Conservation (phyloP, 2,113 vertebrate species). For the Mustela nigripes region DNA sequence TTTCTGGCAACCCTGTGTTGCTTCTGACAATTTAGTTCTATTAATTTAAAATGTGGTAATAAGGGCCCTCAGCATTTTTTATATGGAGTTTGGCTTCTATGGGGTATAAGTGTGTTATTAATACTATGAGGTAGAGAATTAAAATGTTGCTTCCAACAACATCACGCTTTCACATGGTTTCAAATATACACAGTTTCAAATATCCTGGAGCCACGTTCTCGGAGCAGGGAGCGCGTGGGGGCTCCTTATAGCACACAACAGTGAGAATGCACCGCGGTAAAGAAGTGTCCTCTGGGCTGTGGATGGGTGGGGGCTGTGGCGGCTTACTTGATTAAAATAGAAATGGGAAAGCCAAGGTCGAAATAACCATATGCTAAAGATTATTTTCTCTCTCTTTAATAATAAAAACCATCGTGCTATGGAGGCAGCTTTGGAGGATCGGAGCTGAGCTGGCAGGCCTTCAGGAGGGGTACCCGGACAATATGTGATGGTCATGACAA, state of each 20-base stretch:
- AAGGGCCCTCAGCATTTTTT: not conserved
- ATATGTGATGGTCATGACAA: not conserved
- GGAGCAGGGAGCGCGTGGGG: rapidly evolving
- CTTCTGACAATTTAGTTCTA: not conserved
- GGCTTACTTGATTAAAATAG: not conserved
- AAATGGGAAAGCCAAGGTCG: not conserved
- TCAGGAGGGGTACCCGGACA: not conserved
- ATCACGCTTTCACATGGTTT: not conserved
- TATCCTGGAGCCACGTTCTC: not conserved
- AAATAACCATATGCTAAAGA: not conserved
- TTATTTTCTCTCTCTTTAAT: not conserved
- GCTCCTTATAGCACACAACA: not conserved
- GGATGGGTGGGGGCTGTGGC: not conserved
- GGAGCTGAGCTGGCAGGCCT: not conserved
- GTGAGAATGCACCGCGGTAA: not conserved
- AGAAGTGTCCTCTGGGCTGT: not conserved
- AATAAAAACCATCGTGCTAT: not conserved
- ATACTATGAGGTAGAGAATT: not conserved
- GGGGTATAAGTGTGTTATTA: not conserved
- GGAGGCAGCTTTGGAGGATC: not conserved
- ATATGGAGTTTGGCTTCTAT: not conserved
- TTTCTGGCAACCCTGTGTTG: not conserved
- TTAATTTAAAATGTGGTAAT: constrained; percentile 28
- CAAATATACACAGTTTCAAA: not conserved
- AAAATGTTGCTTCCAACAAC: not conserved